Percentiles rank a stretch among this genome's conserved stretches.
Conservation (phyloP, 2,113 vertebrate genomes). For the Acanthisitta chloris region DNA sequence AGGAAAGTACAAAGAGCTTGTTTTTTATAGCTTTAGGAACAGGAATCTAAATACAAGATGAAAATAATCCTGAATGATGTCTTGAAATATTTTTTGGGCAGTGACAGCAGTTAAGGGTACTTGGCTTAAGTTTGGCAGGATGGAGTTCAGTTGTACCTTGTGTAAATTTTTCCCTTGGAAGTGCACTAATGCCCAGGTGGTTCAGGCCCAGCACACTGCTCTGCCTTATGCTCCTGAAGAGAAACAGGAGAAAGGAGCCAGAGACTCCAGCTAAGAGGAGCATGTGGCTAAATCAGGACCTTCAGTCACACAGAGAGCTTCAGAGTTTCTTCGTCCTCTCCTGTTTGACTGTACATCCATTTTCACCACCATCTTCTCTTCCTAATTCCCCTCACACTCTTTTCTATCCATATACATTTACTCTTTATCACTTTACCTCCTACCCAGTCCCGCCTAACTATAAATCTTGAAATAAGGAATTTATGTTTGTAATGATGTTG, state of each 20-base stretch:
- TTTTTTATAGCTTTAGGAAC: background rate
- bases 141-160: background rate
- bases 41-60: background rate
- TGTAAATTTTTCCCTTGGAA: background rate
- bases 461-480: background rate
- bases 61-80: background rate
- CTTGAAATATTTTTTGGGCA: background rate
- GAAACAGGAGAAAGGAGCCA: background rate
- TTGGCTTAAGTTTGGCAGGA: background rate
- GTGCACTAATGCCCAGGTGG: background rate
- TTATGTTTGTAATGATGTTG: background rate
- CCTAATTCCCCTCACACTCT: background rate
- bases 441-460: background rate
- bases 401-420: background rate
- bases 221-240: background rate
- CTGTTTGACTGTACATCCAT: background rate
- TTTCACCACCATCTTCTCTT: background rate
- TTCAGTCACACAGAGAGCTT: background rate
- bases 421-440: background rate
- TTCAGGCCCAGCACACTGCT: background rate
- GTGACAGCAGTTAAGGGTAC: background rate
- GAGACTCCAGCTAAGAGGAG: background rate
- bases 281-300: background rate
- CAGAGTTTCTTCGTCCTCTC: background rate
- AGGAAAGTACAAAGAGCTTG: background rate